Evolutionary conservation across 2,113 vertebrate genomes (phyloP), one percentile per base, ranked within the genome.

Genomic region (Pachypanchax playfairii): DNA sequence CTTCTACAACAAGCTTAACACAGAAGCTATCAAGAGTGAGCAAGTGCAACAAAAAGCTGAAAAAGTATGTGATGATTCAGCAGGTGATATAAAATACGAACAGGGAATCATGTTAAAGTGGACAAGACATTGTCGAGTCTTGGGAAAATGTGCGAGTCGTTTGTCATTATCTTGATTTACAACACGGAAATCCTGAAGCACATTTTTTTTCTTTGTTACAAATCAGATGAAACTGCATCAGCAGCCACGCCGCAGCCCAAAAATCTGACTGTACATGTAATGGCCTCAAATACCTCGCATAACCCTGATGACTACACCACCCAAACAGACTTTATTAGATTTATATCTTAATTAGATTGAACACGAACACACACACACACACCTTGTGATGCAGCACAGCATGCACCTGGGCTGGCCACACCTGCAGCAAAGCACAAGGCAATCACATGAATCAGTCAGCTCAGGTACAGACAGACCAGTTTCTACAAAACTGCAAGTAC

Each of bases 391-490:
- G 61, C 60, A 44, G 55, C 33, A 1, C 28, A 17, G 49, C 5
- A 15, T 49, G 76, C 87, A 89, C 84, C 89, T 82, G 88, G 90
- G 43, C 67, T 0, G 22, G 63, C 68, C 77, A 85, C 85, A 89
- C 82, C 87, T 85, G 83, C 80, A 38, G 42, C 50, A 54, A 48
- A 73, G 43, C 75, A 68, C 68, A 65, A 56, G 77, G 75, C 77
- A 56, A 74, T 83, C 75, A 74, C 64, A 89, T 85, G 77, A 90
- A 89, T 90, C 87, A 87, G 81, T 80, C 74, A 83, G 48, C 49
- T 36, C 42, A 4, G 65, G 75, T 82, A 68, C 57, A 73, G 29
- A 33, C 29, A 22, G 47, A 65, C 49, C 74, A 38, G 54, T 83
- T 86, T 70, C 35, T 63, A 82, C 79, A 86, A 56, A 77, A 46